Evolutionary conservation across 2,113 vertebrate species (phyloP).

Genomic region (Trogon melanurus): DNA sequence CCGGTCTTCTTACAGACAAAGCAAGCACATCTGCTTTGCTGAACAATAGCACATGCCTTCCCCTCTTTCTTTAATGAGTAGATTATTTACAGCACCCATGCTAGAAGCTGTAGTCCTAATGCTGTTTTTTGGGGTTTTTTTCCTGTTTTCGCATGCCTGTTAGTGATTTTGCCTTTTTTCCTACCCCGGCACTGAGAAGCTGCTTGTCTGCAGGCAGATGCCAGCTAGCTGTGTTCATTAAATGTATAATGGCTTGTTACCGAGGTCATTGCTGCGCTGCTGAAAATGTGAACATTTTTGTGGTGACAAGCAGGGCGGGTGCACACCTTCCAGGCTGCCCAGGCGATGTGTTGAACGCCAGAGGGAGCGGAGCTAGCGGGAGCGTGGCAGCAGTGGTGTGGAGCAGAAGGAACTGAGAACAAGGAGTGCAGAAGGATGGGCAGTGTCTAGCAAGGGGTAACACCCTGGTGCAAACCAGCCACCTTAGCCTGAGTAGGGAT

Average conservation of each 20-base stretch:
- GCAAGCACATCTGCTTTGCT: background rate
- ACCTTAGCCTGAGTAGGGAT: background rate
- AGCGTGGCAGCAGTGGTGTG: background rate
- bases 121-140: background rate
- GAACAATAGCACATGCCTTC: background rate
- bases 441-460: background rate
- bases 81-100: background rate
- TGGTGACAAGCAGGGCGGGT: background rate
- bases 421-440: background rate
- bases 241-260: accelerated
- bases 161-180: background rate
- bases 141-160: background rate
- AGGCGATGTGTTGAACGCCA: background rate
- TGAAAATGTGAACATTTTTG: background rate
- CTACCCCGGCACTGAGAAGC: background rate
- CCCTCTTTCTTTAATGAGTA: background rate
- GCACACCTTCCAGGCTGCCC: background rate
- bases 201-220: background rate
- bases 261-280: background rate
- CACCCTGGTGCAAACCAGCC: background rate
- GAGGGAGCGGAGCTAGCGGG: accelerated
- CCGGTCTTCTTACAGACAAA: background rate
- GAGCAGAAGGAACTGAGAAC: background rate
- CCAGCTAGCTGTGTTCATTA: background rate
- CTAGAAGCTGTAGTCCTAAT: background rate